Conservation (phyloP, 2,113 vertebrate genomes). For the Grus americana region DNA sequence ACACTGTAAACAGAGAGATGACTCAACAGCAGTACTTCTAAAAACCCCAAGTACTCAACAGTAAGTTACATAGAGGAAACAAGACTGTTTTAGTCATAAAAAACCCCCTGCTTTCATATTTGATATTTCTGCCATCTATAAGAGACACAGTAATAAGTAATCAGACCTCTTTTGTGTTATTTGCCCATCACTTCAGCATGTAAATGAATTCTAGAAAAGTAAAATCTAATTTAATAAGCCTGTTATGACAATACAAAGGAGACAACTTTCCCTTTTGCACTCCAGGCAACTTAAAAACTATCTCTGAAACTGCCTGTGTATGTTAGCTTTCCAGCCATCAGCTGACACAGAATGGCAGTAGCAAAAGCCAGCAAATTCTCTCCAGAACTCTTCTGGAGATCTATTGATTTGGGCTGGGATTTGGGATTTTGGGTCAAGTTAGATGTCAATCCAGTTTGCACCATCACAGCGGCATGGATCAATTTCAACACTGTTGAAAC, state of each 20-base stretch:
- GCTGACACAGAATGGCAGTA: not conserved
- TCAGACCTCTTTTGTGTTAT: not conserved
- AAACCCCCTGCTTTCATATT: not conserved
- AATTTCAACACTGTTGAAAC: not conserved
- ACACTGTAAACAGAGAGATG: slow-evolving; percentile 12
- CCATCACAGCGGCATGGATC: not conserved
- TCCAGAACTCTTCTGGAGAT: not conserved
- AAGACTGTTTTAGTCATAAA: not conserved
- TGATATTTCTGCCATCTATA: not conserved
- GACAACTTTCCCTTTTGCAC: not conserved
- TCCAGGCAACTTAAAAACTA: not conserved
- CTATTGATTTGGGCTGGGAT: not conserved
- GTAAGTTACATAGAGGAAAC: not conserved
- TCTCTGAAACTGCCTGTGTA: not conserved
- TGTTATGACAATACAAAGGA: not conserved
- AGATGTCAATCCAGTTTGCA: not conserved
- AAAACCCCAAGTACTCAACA: not conserved
- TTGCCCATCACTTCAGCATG: not conserved
- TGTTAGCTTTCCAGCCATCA: not conserved
- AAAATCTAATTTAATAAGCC: not conserved
- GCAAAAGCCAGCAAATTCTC: not conserved
- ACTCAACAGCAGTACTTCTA: not conserved
- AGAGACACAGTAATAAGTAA: not conserved
- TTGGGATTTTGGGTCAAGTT: not conserved
- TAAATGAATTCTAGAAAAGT: not conserved